A percentile compares a stretch with the other conserved stretches of the same genome.
phyloP scores from a whole-genome alignment of 2,113 vertebrate species.

The Chrysemys picta region DNA sequence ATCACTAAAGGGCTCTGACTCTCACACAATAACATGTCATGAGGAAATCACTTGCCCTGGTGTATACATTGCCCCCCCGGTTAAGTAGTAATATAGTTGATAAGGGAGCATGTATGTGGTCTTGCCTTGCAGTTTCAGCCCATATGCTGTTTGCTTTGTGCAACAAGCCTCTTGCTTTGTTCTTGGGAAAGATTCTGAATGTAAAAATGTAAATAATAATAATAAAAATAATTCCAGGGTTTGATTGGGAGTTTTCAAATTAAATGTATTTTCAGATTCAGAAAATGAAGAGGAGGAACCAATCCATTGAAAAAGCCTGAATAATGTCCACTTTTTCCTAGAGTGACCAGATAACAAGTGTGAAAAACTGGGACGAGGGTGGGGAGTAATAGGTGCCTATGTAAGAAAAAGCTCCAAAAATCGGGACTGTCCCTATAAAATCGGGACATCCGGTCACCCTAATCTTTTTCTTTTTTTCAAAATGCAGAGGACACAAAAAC shows the following conservation, averaged over 20 bases:
- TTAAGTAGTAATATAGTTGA: neutral
- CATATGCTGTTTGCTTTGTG: neutral
- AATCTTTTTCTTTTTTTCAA: neutral
- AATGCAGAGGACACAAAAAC: neutral
- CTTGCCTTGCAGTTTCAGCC: neutral
- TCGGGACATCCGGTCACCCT: no score
- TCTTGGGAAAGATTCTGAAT: neutral
- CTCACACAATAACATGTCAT: accelerated
- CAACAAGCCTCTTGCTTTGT: neutral
- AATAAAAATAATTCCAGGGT: neutral
- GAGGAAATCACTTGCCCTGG: neutral
- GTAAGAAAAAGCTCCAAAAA: no score
- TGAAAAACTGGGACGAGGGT: no score
- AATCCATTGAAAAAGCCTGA: neutral
- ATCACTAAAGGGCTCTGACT: neutral
- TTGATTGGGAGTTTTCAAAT: neutral
- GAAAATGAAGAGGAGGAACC: neutral
- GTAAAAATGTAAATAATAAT: neutral
- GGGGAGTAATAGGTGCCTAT: no score
- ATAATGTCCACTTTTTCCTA: neutral
- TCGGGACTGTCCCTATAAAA: no score
- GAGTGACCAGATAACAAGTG: no score
- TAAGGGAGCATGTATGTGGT: neutral
- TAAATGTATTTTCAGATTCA: neutral
- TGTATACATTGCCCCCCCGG: neutral